A percentile compares a stretch with the other conserved stretches of the same genome.
These are phyloP conservation scores for Lutjanus argentimaculatus DNA, from an alignment of 2,797 vertebrate genomes.

Conservation along the genomic window DNA sequence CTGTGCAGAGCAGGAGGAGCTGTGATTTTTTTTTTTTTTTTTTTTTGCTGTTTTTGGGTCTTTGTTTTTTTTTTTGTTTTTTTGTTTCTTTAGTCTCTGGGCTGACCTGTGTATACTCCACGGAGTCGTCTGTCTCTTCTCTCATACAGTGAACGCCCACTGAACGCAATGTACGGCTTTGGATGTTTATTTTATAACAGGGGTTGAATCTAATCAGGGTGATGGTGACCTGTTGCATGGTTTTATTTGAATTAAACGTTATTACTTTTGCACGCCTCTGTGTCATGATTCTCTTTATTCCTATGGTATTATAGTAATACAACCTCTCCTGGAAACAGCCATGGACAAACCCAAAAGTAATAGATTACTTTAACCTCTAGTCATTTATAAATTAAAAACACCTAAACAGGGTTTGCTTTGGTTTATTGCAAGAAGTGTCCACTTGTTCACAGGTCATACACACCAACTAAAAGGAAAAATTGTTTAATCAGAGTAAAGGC, in stretches of 20 bases:
- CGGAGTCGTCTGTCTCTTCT: conserved; percentile 35
- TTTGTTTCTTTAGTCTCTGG: conserved; percentile 42
- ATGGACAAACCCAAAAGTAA: background rate
- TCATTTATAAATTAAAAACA: background rate
- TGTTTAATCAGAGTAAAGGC: background rate
- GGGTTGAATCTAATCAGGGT: conserved; percentile 71
- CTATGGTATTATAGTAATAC: background rate
- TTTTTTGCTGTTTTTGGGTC: conserved; percentile 15
- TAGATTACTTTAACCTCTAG: background rate
- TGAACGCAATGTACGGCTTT: conserved; percentile 67
- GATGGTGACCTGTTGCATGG: conserved; percentile 78
- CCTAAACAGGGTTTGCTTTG: too few species aligned
- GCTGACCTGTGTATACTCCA: conserved; percentile 40
- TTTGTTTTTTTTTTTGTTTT: conserved; percentile 8
- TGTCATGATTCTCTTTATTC: conserved; percentile 45
- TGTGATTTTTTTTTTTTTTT: conserved; percentile 33
- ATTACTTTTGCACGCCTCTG: conserved; percentile 80
- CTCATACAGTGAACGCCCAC: conserved; percentile 55
- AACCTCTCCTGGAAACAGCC: background rate
- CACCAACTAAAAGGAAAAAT: too few species aligned
- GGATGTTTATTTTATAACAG: conserved; percentile 79
- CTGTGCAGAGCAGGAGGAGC: conserved; percentile 44
- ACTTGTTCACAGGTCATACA: too few species aligned
- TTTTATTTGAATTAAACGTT: conserved; percentile 83
- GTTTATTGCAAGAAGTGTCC: too few species aligned